Evolutionary conservation across 2,797 vertebrate genomes (phyloP), one percentile per base, ranked within the genome.

Genomic region (Micromesistius poutassou): DNA sequence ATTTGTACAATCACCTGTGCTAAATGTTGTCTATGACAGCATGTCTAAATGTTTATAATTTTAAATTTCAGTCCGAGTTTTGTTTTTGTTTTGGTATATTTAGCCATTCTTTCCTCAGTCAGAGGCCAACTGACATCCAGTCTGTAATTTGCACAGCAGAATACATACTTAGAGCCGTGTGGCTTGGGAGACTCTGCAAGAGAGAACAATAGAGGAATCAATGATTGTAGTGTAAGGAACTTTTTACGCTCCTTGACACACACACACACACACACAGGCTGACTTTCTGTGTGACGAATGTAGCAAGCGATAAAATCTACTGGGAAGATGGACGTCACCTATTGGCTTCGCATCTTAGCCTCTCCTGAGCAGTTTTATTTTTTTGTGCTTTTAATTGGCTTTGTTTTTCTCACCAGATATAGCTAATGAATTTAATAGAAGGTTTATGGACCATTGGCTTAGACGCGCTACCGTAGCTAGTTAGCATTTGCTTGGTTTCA

Each of bases 41-140:
- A 84, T 87, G 87, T 87, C 88, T 89, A 87, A 90, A 89, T 93
- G 89, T 91, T 92, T 91, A 89, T 89, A 90, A 92, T 93, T 92
- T 92, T 91, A 82, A 82, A 80, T 92, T 90, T 88, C 82, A 85
- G 62, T 68, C n/a, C 8, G 80, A 79, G 83, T 81, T 91, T 91
- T 93, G 90, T 91, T 93, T 93, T 94, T 90, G 90, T 92, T 93
- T 90, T 88, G 87, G 89, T 94, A 94, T 92, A 93, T 94, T 93
- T 94, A 94, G 92, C 92, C 74, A 50, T 84, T 87, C 89, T 89
- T 91, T 81, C 82, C 89, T 86, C 88, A 86, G 92, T 87, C 88
- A 3, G 80, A 92, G 92, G 91, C 92, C 85, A 80, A 79, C 82
- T 81, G 81, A 91, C 86, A 91, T 86, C 86, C 87, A 89, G 88